phyloP scores from a whole-genome alignment of 2,113 vertebrate genomes.

The Isurus oxyrinchus region DNA sequence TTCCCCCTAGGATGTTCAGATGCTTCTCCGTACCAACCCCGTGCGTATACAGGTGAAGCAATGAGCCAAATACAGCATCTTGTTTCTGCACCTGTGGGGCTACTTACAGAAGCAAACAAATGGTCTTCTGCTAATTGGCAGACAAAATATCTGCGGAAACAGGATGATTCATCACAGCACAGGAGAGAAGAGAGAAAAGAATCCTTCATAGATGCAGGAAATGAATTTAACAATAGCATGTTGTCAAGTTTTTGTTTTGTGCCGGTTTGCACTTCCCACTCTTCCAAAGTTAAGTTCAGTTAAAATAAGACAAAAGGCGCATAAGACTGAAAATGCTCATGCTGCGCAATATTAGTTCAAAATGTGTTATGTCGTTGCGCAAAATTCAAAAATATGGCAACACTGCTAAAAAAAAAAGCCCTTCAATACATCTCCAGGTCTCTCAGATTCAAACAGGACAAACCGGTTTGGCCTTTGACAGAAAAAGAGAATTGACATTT shows the following conservation, averaged over 20 bases:
- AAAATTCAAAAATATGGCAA: background rate
- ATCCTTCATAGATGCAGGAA: background rate
- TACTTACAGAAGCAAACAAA: conserved; percentile 56
- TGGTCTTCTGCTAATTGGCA: conserved; percentile 36
- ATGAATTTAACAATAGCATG: background rate
- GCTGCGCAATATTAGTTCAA: background rate
- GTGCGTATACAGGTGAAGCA: conserved; percentile 62
- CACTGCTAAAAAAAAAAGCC: too few relatives aligned
- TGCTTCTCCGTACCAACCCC: conserved; percentile 75
- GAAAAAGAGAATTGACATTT: too few relatives aligned
- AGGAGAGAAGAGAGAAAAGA: background rate
- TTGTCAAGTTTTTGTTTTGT: too few relatives aligned
- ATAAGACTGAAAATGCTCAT: too few relatives aligned
- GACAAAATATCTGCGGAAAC: background rate
- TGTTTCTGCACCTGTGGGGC: conserved; percentile 53
- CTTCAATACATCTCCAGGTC: background rate
- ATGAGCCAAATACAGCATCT: conserved; percentile 63
- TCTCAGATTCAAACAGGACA: background rate
- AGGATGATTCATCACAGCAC: background rate
- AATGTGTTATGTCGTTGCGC: background rate
- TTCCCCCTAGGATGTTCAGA: conserved; percentile 68
- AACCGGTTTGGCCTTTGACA: too few relatives aligned
- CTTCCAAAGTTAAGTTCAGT: too few relatives aligned
- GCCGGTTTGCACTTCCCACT: too few relatives aligned
- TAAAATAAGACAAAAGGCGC: too few relatives aligned